Evolutionary conservation across 2,797 vertebrate species (phyloP), one percentile per base, ranked within the genome.

Genomic region (Anniella stebbinsi): DNA sequence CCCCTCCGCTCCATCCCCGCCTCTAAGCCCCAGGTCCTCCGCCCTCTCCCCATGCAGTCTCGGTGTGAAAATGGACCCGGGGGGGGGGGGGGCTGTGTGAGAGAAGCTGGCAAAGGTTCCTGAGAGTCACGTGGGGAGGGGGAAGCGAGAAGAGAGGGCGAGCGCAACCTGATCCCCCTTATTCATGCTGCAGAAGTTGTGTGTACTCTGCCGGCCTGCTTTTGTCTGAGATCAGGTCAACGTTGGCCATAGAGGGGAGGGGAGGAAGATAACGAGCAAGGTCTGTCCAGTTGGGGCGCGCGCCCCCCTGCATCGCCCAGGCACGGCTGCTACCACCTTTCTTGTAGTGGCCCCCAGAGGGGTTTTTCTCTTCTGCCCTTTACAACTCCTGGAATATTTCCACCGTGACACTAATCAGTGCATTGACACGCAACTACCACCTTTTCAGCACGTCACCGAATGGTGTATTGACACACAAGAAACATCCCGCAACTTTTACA

Each of bases 71-170:
- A 95, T 89, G 93, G 96, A 96, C 95, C 93, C 95, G 69, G 93
- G 63, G 9, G 63, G 28, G 67, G 67, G 63, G 90, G 88, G 87
- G 48, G 82, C 0, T 18, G 73, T 25, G 45, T n/a, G 60, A 69
- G 93, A 85, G 95, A 88, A 23, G 91, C 87, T 82, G 89, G 95
- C 93, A 69, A 77, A 94, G 95, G 96, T 95, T 96, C 94, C 95
- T 87, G 90, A 33, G 28, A 85, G 93, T 97, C 97, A 97, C 96
- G 96, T 97, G 97, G 89, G 83, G n/a, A 1, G 41, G 70, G 83
- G 85, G 48, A 17, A 23, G 51, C 17, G n/a, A 7, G 28, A 2
- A n/a, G n/a, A n/a, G n/a, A 11, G 17, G 2, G 41, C 7, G 81
- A 23, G 4, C 10, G 85, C 88, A 88, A 90, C 86, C 80, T 38